Evolutionary conservation across 2,888 invertebrate genomes (phyloP).

Genomic region (Drosophila melanosoma): DNA sequence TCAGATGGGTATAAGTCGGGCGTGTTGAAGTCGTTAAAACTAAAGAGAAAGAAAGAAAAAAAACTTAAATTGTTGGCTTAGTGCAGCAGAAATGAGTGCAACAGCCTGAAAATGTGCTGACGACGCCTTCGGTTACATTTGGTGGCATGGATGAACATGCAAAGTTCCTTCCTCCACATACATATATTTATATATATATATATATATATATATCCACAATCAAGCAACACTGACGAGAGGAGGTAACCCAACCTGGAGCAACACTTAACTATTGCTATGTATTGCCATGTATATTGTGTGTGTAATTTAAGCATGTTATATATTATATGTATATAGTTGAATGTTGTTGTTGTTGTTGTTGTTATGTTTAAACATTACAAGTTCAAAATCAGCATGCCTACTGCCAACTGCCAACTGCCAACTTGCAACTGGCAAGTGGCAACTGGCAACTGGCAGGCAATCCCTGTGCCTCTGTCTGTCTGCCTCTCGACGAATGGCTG

Average conservation of each 20-base stretch:
- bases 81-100: conserved; percentile 40
- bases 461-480: conserved; percentile 8
- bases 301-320: conserved; percentile 60
- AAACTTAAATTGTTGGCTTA: conserved; percentile 13
- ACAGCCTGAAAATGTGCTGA: conserved; percentile 49
- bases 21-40: conserved; percentile 5
- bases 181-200: too few relatives aligned
- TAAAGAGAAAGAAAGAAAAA: conserved; percentile 9
- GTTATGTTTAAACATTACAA: conserved; percentile 49
- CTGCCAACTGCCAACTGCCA: conserved; percentile 29
- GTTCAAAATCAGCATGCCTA: conserved; percentile 63
- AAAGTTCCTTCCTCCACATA: conserved; percentile 39
- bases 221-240: conserved; percentile 3
- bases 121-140: conserved; percentile 47
- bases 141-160: conserved; percentile 44
- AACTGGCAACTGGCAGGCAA: conserved; percentile 10
- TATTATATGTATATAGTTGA: conserved; percentile 45
- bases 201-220: conserved; percentile 42
- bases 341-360: conserved; percentile 24
- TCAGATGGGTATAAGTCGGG: conserved; percentile 11
- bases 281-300: conserved; percentile 23
- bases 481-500: not conserved
- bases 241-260: conserved; percentile 37
- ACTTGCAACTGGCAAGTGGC: conserved; percentile 7
- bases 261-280: conserved; percentile 34